A percentile compares a stretch with the other conserved stretches of the same genome.
phyloP scores from a whole-genome alignment of 2,797 vertebrate genomes.

The Erethizon dorsatum region DNA sequence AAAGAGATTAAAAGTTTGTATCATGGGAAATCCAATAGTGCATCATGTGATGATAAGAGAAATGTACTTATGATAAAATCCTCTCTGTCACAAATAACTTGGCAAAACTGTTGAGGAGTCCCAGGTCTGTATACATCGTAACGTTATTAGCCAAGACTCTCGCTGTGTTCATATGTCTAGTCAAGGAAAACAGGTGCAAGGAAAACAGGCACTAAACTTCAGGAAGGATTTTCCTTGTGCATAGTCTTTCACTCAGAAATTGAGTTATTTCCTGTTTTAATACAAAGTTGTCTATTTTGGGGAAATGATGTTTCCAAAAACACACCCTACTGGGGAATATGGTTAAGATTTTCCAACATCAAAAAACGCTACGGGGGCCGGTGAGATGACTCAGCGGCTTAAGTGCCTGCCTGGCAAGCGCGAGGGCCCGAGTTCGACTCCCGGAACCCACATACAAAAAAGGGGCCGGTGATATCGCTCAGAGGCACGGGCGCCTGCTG shows the following conservation, averaged over 20 bases:
- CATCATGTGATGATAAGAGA: constrained; percentile 78
- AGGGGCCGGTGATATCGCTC: no score
- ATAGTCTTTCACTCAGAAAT: constrained; percentile 80
- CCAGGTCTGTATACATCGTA: constrained; percentile 84
- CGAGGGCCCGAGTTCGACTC: no score
- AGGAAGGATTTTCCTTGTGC: constrained; percentile 83
- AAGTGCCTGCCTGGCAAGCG: no score
- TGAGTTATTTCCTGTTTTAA: constrained; percentile 64
- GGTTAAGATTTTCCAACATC: constrained; percentile 54
- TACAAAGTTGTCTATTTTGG: constrained; percentile 56
- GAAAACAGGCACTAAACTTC: constrained; percentile 75
- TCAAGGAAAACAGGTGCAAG: constrained; percentile 70
- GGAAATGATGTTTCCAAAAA: constrained; percentile 62
- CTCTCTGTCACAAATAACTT: constrained; percentile 87
- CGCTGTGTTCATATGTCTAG: constrained; percentile 85
- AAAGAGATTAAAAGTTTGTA: constrained; percentile 85
- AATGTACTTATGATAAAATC: constrained; percentile 86
- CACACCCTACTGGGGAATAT: constrained; percentile 51
- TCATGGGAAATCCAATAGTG: constrained; percentile 80
- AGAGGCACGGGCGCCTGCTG: no score
- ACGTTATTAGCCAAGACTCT: constrained; percentile 85
- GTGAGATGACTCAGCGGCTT: no score
- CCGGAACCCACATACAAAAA: no score
- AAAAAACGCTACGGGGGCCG: not conserved
- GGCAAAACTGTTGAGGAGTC: constrained; percentile 82